These are phyloP conservation scores for Esperia sulphurella DNA, from an alignment of 2,888 invertebrate genomes.

Conservation along the genomic window DNA sequence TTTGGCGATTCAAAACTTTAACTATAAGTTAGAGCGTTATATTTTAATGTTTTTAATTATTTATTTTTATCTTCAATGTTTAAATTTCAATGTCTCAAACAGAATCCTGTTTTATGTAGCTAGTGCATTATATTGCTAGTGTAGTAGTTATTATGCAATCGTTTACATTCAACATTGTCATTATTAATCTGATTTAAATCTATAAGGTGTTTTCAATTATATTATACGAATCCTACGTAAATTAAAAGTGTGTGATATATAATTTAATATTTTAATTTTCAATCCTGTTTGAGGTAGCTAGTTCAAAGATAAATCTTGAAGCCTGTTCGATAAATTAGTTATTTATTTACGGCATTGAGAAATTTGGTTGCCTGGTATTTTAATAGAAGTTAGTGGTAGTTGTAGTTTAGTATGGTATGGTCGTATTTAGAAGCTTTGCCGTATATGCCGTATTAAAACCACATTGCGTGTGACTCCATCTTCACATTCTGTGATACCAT, in stretches of 20 bases:
- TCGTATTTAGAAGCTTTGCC: conserved; percentile 62
- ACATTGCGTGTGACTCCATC: background rate
- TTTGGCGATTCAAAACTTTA: conserved; percentile 77
- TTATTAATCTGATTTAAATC: conserved; percentile 28
- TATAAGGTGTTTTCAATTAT: conserved; percentile 37
- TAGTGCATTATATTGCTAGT: conserved; percentile 47
- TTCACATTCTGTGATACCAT: background rate
- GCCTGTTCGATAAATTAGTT: conserved; percentile 55
- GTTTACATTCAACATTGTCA: conserved; percentile 34
- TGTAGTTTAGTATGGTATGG: conserved; percentile 48
- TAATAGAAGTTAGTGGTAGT: conserved; percentile 55
- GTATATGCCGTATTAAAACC: conserved; percentile 49
- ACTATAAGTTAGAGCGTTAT: conserved; percentile 77
- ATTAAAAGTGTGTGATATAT: conserved; percentile 71
- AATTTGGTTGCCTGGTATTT: conserved; percentile 63
- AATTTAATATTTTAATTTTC: conserved; percentile 53
- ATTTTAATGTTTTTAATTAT: conserved; percentile 60
- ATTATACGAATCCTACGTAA: conserved; percentile 49
- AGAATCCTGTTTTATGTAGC: conserved; percentile 38
- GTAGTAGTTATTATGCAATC: conserved; percentile 47
- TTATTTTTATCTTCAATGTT: conserved; percentile 61
- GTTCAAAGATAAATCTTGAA: conserved; percentile 44
- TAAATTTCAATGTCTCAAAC: conserved; percentile 57
- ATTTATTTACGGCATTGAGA: conserved; percentile 65
- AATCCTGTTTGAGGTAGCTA: conserved; percentile 68